Evolutionary conservation across 2,797 vertebrate genomes (phyloP).

Genomic region (Limosa lapponica): DNA sequence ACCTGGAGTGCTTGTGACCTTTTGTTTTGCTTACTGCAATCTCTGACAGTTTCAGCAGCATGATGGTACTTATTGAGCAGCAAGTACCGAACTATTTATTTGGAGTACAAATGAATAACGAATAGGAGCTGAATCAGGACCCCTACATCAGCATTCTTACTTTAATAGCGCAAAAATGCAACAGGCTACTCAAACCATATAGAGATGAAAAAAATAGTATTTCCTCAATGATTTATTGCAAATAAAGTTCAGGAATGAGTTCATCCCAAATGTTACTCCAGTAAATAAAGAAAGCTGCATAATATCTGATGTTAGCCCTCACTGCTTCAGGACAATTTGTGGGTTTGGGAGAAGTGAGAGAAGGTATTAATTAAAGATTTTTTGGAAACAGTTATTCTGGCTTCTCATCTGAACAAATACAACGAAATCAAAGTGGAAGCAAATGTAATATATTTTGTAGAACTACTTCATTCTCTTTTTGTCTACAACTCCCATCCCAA

Average conservation of each 20-base stretch:
- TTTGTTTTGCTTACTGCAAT: slow-evolving; percentile 1
- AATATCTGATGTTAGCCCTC: neutral
- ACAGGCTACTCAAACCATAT: neutral
- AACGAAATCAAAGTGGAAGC: neutral
- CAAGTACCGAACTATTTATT: neutral
- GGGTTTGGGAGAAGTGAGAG: neutral
- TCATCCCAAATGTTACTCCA: neutral
- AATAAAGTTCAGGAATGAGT: neutral
- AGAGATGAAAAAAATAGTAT: neutral
- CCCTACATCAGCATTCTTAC: neutral
- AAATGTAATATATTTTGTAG: neutral
- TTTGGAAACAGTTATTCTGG: neutral
- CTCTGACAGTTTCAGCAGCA: neutral
- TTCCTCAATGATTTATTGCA: neutral
- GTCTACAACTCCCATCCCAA: neutral
- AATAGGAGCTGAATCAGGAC: neutral
- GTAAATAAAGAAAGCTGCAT: neutral
- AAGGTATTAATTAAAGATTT: neutral
- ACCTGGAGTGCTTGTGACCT: neutral
- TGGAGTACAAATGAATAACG: neutral
- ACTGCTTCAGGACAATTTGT: neutral
- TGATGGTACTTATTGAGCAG: neutral
- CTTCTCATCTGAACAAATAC: neutral
- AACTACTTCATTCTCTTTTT: neutral
- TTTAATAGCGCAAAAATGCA: neutral